Evolutionary conservation across 2,113 vertebrate species (phyloP), one percentile per base, ranked within the genome.

Genomic region (Microtus oregoni): DNA sequence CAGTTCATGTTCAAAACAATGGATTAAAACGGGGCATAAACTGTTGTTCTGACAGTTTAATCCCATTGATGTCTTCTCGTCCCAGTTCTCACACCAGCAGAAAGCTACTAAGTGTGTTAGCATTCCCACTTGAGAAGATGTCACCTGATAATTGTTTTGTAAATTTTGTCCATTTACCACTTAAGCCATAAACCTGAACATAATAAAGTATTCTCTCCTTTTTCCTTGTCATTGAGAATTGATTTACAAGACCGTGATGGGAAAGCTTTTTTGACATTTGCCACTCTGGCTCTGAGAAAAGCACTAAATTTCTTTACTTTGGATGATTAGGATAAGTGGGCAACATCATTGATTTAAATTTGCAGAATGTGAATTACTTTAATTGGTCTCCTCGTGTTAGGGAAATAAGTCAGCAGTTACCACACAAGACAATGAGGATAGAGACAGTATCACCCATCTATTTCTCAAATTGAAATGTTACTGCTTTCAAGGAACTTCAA

Each of bases 341-440:
- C 35, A 89, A 76, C 47, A 85, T 92, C n/a, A 87, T 52, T 92
- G 89, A 89, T 91, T 95, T 83, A 89, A 89, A 92, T 87, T 86
- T 97, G 47, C 77, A 91, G 75, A 93, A 93, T 96, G 20, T 52
- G 58, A 92, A 17, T 96, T 95, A 85, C 38, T 93, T 93, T 93
- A 85, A 92, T 63, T 91, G 89, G 63, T 96, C 87, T 95, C 63
- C 35, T 94, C 50, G 20, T 96, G 41, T 90, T 85, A 83, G 47
- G 20, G 63, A 94, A 94, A 86, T 92, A 68, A 70, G 32, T 85
- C 68, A 79, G 68, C 52, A 89, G 47, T 95, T 78, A 91, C 79
- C 94, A 94, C 93, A 79, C 50, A 87, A 95, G 90, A 95, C 75
- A 83, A 76, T 76, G 58, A 47, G 3, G n/a, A 87, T 47, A 92